These are phyloP conservation scores for Neodon shergylaensis DNA, from an alignment of 2,113 vertebrate species.

Conservation along the genomic window DNA sequence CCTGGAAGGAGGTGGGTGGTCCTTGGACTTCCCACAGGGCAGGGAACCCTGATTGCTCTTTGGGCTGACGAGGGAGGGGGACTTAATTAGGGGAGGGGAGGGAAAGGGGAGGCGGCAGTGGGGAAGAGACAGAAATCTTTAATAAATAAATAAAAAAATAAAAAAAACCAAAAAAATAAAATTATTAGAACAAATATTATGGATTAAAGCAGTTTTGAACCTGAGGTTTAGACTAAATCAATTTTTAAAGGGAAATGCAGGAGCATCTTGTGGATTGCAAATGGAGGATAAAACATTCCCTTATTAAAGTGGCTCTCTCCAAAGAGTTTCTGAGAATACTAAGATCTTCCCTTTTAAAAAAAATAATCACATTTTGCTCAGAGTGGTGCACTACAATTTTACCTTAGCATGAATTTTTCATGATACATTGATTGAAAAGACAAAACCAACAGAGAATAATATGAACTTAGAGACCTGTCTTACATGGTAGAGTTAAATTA, in stretches of 20 bases:
- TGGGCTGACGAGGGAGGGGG: too few relatives aligned
- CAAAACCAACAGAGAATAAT: conserved; percentile 58
- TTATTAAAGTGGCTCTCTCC: conserved; percentile 42
- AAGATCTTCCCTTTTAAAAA: conserved; percentile 52
- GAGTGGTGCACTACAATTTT: conserved; percentile 59
- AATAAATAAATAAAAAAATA: too few relatives aligned
- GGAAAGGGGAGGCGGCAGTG: too few relatives aligned
- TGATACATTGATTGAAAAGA: conserved; percentile 76
- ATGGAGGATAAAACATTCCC: conserved; percentile 55
- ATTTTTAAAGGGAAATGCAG: conserved; percentile 47
- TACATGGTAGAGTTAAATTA: conserved; percentile 81
- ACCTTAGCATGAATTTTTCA: conserved; percentile 71
- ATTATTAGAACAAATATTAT: conserved; percentile 50
- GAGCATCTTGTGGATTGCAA: conserved; percentile 46
- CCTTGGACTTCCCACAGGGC: too few relatives aligned
- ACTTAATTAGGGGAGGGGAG: too few relatives aligned
- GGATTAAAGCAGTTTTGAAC: conserved; percentile 48
- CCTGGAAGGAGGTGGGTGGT: too few relatives aligned
- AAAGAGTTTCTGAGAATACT: conserved; percentile 18
- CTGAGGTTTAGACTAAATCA: conserved; percentile 47
- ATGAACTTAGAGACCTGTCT: conserved; percentile 52
- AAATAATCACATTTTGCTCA: conserved; percentile 58
- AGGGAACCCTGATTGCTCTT: too few relatives aligned
- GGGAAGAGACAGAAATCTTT: too few relatives aligned
- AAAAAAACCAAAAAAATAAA: too few relatives aligned